Evolutionary conservation across 2,888 invertebrate species (phyloP), one percentile per base, ranked within the genome.

Genomic region (Acrobasis repandana): DNA sequence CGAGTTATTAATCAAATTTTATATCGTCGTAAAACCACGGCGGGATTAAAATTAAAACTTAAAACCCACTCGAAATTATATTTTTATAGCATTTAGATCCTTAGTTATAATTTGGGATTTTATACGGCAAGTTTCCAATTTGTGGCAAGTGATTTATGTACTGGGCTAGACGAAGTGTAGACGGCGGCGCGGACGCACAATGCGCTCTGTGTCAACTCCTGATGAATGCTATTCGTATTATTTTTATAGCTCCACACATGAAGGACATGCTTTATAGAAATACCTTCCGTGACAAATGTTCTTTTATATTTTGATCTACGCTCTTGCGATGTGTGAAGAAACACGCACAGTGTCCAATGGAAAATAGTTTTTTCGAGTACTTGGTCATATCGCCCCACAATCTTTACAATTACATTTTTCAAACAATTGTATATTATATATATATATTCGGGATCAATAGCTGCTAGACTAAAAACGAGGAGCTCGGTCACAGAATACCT

Each of bases 11-110:
- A 90, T 90, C 90, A 89, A 88, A 67, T 87, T 91, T 91, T 85
- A 91, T 81, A 84, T 67, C 85, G 75, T 88, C 90, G 88, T 92
- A 90, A 91, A 90, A 84, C 83, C 83, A 75, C 80, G 77, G 72
- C 79, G 83, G 86, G 89, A 92, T 90, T 91, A 91, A 83, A 79
- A 92, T 90, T 91, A 91, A 83, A 79, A 20, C 43, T 43, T 5
- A 43, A 43, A 43, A 43, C 76, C 81, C 79, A 81, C 79, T 84
- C 80, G 80, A 83, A 90, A 88, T 91, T 87, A 90, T 90, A 88
- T 86, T 90, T 90, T 91, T 90, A 92, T 87, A 87, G 80, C 79
- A 82, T 87, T 90, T 90, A 90, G 90, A 91, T 91, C 89, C 86
- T 80, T 80, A 80, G 82, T 86, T 88, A 85, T 87, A 83, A 84